Evolutionary conservation across 2,888 invertebrate species (phyloP), one percentile per base, ranked within the genome.

Genomic region (Drosophila kuntzei): DNA sequence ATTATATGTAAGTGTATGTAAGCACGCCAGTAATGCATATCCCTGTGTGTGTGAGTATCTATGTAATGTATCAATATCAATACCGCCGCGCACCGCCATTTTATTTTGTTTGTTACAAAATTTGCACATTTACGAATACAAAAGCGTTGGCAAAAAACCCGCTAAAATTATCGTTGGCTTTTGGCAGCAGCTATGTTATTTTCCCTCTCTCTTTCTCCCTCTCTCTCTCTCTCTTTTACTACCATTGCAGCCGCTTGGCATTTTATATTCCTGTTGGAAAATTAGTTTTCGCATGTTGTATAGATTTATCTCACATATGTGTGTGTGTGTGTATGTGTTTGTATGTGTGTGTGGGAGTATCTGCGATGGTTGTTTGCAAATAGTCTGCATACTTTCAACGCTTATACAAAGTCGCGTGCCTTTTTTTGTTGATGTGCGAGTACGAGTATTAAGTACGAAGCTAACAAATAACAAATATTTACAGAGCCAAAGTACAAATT

Each of bases 51-150:
- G 20, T 64, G 25, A 71, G 49, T 54, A 39, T 61, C 59, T 59
- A 55, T 62, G 43, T 59, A 65, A 65, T 66, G 77, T 63, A 66
- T 78, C 78, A 73, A 76, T 80, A 70, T 79, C 70, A 57, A 72
- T 73, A 69, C 66, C 66, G 60, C 64, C 62, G 41, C 73, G 27
- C 34, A 51, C 64, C 70, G 79, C 75, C 72, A 80, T 71, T 88
- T 77, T 88, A 82, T 79, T 88, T 83, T 88, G 88, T 79, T 85
- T 88, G 83, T 73, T 72, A 82, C 88, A 79, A 84, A 85, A 86
- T 84, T 86, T 66, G 75, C 83, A 72, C 86, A 86, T 88, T 87
- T 84, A 79, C 79, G 84, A 84, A 66, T 76, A 80, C 80, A 72
- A 71, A 67, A 57, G 65, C 71, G 71, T 68, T 62, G 36, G 75